Percentiles rank a stretch among this genome's conserved stretches.
phyloP scores from a whole-genome alignment of 2,113 vertebrate genomes.

The Baryphthengus martii region DNA sequence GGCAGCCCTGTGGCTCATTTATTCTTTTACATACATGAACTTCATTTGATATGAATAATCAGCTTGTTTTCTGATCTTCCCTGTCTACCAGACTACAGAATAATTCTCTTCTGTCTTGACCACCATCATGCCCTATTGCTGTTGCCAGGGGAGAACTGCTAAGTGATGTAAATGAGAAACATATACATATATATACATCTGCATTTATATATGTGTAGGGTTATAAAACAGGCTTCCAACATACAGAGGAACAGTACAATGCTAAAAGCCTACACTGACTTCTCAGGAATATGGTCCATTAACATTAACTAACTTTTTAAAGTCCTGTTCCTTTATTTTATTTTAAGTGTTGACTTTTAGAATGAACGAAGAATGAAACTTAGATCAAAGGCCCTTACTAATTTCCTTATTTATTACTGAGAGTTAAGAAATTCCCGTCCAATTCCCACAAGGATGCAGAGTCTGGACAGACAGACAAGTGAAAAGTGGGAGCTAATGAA shows the following conservation, averaged over 20 bases:
- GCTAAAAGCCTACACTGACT: neutral
- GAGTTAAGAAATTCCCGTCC: neutral
- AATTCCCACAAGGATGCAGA: conserved; percentile 32
- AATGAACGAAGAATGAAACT: neutral
- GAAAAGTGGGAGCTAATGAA: conserved; percentile 68
- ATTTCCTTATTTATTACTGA: conserved; percentile 11
- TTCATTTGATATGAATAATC: neutral
- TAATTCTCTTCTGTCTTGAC: neutral
- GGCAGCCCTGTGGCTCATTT: neutral
- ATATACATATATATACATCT: neutral
- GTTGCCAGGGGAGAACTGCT: neutral
- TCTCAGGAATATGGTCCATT: neutral
- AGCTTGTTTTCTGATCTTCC: neutral
- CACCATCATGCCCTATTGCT: neutral
- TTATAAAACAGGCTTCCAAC: neutral
- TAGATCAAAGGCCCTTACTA: neutral
- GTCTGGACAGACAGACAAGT: conserved; percentile 57
- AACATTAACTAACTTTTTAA: neutral
- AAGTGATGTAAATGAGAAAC: neutral
- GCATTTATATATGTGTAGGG: neutral
- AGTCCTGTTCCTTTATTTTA: neutral
- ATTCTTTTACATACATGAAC: neutral
- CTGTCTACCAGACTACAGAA: neutral
- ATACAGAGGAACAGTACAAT: neutral
- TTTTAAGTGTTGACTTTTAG: neutral